These are phyloP conservation scores for Melanocharis versteri DNA, from an alignment of 2,113 vertebrate species.

Conservation along the genomic window DNA sequence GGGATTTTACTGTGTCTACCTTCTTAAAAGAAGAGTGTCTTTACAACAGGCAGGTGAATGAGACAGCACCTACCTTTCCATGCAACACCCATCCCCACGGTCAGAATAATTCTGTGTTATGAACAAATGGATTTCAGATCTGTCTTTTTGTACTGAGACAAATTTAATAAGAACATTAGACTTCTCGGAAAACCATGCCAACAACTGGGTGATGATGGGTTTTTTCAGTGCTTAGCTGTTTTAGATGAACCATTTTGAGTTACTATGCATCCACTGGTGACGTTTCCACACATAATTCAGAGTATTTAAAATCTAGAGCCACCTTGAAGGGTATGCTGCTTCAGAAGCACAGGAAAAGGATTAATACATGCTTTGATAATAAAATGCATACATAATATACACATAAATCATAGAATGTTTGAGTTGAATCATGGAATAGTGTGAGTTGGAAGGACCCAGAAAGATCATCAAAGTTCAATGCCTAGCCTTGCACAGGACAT, in stretches of 20 bases:
- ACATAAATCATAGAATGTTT: not conserved
- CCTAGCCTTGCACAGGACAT: not conserved
- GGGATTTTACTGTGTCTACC: not conserved
- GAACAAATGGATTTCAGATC: not conserved
- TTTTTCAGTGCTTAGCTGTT: not conserved
- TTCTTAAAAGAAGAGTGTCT: not conserved
- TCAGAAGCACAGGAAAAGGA: not conserved
- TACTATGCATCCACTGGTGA: not conserved
- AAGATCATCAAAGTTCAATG: not conserved
- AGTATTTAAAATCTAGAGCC: not conserved
- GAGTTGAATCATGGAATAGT: no score
- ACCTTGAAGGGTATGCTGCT: not conserved
- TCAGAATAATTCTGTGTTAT: not conserved
- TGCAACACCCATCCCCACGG: not conserved
- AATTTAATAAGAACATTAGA: not conserved
- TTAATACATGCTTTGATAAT: not conserved
- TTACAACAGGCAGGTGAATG: not conserved
- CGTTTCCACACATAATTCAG: not conserved
- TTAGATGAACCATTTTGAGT: not conserved
- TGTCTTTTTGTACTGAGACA: not conserved
- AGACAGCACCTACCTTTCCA: not conserved
- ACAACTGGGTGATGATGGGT: fast-evolving
- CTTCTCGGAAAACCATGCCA: not conserved
- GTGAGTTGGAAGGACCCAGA: not conserved
- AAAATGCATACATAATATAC: not conserved